phyloP scores from a whole-genome alignment of 2,113 vertebrate species.

The Poeciliopsis prolifica region DNA sequence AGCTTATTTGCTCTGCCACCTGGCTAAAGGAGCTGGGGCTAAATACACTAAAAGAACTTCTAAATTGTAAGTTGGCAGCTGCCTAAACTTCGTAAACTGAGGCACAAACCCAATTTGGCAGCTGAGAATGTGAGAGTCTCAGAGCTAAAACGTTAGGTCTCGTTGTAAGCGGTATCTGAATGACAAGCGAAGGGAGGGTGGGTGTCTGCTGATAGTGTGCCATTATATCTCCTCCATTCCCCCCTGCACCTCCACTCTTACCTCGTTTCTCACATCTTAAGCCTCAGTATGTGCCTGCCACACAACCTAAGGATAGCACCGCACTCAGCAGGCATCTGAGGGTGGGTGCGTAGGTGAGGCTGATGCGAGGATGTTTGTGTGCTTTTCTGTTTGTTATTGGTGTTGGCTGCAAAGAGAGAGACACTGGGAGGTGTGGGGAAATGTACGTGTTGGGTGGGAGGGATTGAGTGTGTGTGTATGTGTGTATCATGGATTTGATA shows the following conservation, averaged over 20 bases:
- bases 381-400: slow-evolving; percentile 42
- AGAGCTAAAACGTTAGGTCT: slow-evolving; percentile 43
- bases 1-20: no score
- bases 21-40: no score
- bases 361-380: slow-evolving; percentile 19
- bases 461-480: neutral
- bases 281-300: slow-evolving; percentile 35
- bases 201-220: slow-evolving; percentile 58
- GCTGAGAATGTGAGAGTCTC: slow-evolving; percentile 51
- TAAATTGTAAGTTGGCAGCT: slow-evolving; percentile 41
- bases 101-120: slow-evolving; percentile 65
- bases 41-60: no score
- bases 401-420: slow-evolving; percentile 24
- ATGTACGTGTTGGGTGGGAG: slow-evolving; percentile 1
- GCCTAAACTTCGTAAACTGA: slow-evolving; percentile 46
- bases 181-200: slow-evolving; percentile 60
- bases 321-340: slow-evolving; percentile 30
- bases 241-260: slow-evolving; percentile 3
- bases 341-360: slow-evolving; percentile 40
- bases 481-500: no score
- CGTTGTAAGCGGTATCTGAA: slow-evolving; percentile 61
- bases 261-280: slow-evolving; percentile 52
- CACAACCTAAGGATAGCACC: slow-evolving; percentile 43
- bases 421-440: neutral
- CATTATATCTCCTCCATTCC: slow-evolving; percentile 40